Evolutionary conservation across 2,797 vertebrate species (phyloP).

Genomic region (Hapalemur alaotrensis): DNA sequence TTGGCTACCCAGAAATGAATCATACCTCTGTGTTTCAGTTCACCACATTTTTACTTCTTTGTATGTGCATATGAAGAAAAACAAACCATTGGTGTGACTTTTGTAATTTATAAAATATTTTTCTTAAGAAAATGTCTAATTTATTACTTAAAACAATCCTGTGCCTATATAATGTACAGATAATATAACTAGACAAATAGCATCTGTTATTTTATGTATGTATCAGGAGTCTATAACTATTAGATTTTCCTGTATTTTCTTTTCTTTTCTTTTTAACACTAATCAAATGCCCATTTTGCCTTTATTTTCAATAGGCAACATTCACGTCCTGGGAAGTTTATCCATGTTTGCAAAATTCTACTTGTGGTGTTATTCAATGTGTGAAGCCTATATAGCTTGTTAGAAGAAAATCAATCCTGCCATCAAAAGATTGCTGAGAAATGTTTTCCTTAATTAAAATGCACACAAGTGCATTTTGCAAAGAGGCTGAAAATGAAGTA

Average conservation of each 20-base stretch:
- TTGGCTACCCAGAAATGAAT: background rate
- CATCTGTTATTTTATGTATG: background rate
- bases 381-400: constrained; percentile 40
- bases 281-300: background rate
- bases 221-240: background rate
- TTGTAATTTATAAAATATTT: background rate
- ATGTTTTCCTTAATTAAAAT: constrained; percentile 35
- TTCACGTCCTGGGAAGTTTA: background rate
- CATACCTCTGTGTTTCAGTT: background rate
- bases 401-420: constrained; percentile 63
- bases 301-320: background rate
- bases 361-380: background rate
- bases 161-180: background rate
- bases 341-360: background rate
- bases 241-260: background rate
- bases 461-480: background rate
- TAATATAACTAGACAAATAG: background rate
- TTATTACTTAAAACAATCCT: background rate
- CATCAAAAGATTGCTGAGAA: constrained; percentile 38
- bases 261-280: background rate
- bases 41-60: background rate
- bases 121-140: background rate
- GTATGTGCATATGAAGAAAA: background rate
- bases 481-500: background rate
- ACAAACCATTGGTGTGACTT: background rate